Evolutionary conservation across 2,797 vertebrate genomes (phyloP).

Genomic region (Thamnophis elegans): DNA sequence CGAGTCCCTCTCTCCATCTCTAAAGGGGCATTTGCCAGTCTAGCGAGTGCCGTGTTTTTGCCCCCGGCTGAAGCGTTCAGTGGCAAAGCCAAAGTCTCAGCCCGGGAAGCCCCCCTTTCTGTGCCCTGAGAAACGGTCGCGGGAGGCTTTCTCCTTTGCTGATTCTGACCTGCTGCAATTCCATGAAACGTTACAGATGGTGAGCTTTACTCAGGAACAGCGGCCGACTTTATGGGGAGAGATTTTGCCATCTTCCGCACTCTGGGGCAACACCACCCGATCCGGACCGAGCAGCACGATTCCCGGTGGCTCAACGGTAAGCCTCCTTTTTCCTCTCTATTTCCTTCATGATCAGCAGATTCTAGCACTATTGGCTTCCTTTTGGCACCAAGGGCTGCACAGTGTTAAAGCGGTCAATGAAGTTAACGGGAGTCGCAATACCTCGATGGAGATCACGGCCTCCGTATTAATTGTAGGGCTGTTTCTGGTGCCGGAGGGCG

Average conservation of each 20-base stretch:
- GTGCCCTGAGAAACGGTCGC: not conserved
- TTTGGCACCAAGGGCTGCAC: not conserved
- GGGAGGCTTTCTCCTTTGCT: not conserved
- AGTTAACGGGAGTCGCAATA: constrained; percentile 32
- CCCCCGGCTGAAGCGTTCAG: constrained; percentile 21
- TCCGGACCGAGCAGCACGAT: constrained; percentile 97
- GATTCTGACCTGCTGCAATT: constrained; percentile 30
- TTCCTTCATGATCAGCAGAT: constrained; percentile 14
- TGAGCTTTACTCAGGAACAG: constrained; percentile 94
- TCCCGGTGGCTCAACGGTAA: constrained; percentile 97
- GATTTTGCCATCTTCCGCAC: constrained; percentile 98
- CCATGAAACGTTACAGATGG: constrained; percentile 79
- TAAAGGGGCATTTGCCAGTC: constrained; percentile 18
- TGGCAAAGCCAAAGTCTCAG: constrained; percentile 26
- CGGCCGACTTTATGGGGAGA: constrained; percentile 98
- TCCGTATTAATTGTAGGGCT: constrained; percentile 42
- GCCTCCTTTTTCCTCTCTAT: constrained; percentile 47
- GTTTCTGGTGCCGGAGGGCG: constrained; percentile 25
- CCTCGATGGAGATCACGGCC: constrained; percentile 41
- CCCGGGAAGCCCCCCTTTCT: constrained; percentile 16
- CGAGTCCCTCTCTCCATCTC: not conserved
- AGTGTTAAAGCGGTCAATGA: constrained; percentile 42
- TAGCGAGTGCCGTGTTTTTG: not conserved
- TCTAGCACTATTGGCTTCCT: constrained; percentile 13
- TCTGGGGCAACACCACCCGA: constrained; percentile 93